Conservation (phyloP, 2,113 vertebrate species). For the Phainopepla nitens region DNA sequence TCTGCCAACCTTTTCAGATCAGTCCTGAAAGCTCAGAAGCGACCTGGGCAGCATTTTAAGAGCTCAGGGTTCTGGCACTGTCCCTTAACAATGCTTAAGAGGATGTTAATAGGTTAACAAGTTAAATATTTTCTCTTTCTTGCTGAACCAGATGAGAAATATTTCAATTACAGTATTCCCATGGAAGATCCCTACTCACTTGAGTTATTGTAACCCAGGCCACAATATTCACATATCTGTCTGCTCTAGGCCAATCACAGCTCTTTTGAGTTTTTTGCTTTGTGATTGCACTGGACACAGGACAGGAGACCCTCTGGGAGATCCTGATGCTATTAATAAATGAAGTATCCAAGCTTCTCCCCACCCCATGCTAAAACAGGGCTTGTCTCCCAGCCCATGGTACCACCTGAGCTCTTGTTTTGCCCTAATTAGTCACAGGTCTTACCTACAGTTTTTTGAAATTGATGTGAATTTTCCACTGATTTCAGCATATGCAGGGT, state of each 20-base stretch:
- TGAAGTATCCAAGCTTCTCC: neutral
- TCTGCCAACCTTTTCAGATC: neutral
- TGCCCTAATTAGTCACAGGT: neutral
- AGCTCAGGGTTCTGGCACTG: neutral
- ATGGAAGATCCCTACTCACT: neutral
- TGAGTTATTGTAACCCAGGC: neutral
- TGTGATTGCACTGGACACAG: neutral
- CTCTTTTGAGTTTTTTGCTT: neutral
- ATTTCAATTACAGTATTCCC: conserved; percentile 15
- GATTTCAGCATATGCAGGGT: neutral
- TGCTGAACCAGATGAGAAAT: neutral
- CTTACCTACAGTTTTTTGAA: neutral
- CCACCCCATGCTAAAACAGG: neutral
- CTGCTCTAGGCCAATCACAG: neutral
- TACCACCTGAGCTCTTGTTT: neutral
- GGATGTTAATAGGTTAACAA: neutral
- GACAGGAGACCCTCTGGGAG: neutral
- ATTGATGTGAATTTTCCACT: neutral
- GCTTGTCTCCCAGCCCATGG: neutral
- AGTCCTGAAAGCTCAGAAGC: neutral
- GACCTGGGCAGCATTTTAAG: conserved; percentile 5
- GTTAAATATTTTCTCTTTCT: conserved; percentile 14
- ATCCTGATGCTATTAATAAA: neutral
- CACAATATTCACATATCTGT: neutral
- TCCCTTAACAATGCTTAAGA: neutral